Base-by-base conservation (phyloP, 1,140 invertebrate species). In the Venturia canescens region DNA sequence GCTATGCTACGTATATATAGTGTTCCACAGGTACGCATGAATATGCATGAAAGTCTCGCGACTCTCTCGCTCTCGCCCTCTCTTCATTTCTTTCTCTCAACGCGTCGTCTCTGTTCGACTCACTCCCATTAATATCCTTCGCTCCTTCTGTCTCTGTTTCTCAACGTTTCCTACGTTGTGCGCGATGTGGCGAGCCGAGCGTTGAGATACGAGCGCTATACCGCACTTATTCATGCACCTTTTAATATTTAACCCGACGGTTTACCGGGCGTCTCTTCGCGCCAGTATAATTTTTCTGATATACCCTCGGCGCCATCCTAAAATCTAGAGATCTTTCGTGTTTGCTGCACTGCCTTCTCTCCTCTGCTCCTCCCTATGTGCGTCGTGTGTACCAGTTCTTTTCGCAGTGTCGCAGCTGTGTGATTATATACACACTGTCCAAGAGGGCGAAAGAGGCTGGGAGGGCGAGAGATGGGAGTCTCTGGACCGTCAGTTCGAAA, bases 171-270 rank as follows among this genome's bases (percentile, higher is more conserved):
- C 66, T 31, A 31, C 27, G 27, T 31, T 69, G 66, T 31, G 18
- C 66, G 66, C 66, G 66, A n/a, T 69, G 84, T 53, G 80, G 83
- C 79, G 84, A 88, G 81, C 85, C 83, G 76, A 85, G 82, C 76
- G 81, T 83, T 85, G 83, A 84, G 85, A 86, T 86, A 87, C 85
- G 82, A 88, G 81, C 83, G 84, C 88, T 86, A 69, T 29, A 87
- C 84, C 84, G 84, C 88, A 86, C 84, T 90, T 90, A 90, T 90
- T 90, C 89, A 89, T 89, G 87, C 86, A 83, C 84, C 87, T 90
- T 89, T 90, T 89, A 89, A 90, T 91, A 91, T 91, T 91, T 89
- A 90, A 90, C 88, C 87, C 86, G 82, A 80, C 84, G 86, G 84
- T 89, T 90, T 89, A 88, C 86, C 88, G 29, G 84, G 82, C 78